Conservation (phyloP, 37 sponge, comb jelly and placozoan species). For the Beroe ovata region DNA sequence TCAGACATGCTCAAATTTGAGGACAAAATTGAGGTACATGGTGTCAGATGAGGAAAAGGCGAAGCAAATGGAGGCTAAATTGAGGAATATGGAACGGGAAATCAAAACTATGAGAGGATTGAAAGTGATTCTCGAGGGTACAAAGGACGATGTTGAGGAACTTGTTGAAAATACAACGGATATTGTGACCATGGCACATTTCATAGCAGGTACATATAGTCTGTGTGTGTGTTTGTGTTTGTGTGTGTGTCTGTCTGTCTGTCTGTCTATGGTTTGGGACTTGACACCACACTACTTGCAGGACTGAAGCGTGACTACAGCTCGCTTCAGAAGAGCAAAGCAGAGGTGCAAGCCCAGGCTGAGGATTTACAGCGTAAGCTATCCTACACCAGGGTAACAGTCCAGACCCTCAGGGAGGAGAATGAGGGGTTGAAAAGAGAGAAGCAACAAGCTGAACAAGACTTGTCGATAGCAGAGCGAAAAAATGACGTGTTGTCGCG, state of each 20-base stretch:
- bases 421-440: constrained; percentile 12
- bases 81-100: neutral
- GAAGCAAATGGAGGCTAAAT: neutral
- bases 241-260: neutral
- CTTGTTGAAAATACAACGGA: neutral
- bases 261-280: no score
- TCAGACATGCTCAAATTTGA: neutral
- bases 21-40: constrained; percentile 56
- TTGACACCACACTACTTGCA: no score
- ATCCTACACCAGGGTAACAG: constrained; percentile 4
- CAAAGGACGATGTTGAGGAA: neutral
- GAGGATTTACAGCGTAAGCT: constrained; percentile 54
- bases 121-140: constrained; percentile 47
- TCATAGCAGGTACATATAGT: neutral
- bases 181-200: constrained; percentile 41
- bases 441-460: neutral
- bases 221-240: no score
- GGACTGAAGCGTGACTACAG: constrained; percentile 59
- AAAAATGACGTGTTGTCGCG: neutral
- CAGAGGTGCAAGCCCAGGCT: constrained; percentile 33
- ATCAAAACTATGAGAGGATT: constrained; percentile 19
- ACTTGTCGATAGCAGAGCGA: constrained; percentile 36
- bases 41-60: neutral
- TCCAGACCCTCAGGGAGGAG: constrained; percentile 8
- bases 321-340: constrained; percentile 9